Evolutionary conservation across 2,797 vertebrate species (phyloP).

Genomic region (Argentina silus): DNA sequence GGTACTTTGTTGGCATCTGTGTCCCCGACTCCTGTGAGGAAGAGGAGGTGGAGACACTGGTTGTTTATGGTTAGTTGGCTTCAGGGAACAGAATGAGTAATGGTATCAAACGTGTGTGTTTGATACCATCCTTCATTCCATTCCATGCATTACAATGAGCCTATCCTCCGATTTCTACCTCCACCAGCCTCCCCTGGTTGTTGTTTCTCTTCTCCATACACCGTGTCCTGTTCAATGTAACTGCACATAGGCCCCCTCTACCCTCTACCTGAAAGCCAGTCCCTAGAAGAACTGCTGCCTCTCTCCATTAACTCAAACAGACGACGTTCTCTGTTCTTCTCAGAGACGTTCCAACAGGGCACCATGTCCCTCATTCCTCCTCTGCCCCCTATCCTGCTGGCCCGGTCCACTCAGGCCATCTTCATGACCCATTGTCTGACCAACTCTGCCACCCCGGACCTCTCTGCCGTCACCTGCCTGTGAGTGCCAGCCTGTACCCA

Average conservation of each 20-base stretch:
- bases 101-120: too few species aligned
- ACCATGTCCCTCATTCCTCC: slow-evolving; percentile 67
- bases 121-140: too few species aligned
- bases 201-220: too few species aligned
- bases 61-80: slow-evolving; percentile 65
- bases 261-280: too few species aligned
- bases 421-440: slow-evolving; percentile 71
- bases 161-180: too few species aligned
- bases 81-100: background rate
- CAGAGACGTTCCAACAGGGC: slow-evolving; percentile 66
- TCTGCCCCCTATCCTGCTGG: slow-evolving; percentile 66
- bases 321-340: slow-evolving; percentile 17
- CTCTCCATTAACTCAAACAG: too few species aligned
- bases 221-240: too few species aligned
- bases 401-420: slow-evolving; percentile 65
- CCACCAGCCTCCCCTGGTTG: too few species aligned
- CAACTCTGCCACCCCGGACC: slow-evolving; percentile 45
- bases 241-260: too few species aligned
- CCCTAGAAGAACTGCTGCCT: too few species aligned
- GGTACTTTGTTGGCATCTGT: slow-evolving; percentile 80
- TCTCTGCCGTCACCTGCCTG: slow-evolving; percentile 69
- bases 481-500: slow-evolving; percentile 59
- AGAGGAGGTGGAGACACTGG: slow-evolving; percentile 70
- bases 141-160: too few species aligned
- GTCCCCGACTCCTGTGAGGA: slow-evolving; percentile 77